phyloP scores from a whole-genome alignment of 2,797 vertebrate genomes.

The Masticophis lateralis region DNA sequence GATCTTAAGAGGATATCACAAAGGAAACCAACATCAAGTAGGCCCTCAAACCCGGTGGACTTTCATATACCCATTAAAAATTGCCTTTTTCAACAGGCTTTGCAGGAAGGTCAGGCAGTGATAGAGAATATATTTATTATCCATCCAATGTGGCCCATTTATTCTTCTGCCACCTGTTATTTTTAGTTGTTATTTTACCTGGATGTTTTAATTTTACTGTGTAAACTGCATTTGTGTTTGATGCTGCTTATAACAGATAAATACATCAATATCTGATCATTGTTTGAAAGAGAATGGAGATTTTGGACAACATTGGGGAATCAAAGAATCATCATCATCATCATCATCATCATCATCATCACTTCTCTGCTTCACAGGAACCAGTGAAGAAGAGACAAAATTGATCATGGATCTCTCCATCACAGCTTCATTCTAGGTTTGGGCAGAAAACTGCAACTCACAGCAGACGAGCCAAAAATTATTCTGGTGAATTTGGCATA shows the following conservation, averaged over 20 bases:
- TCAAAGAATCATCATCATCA: not conserved
- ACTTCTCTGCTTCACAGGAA: not conserved
- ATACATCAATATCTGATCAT: not conserved
- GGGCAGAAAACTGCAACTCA: not conserved
- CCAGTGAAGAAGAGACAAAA: not conserved
- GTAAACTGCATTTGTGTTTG: not conserved
- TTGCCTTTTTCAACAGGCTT: not conserved
- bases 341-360: too few species aligned
- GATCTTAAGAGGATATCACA: not conserved
- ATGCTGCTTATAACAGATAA: not conserved
- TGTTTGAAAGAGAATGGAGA: not conserved
- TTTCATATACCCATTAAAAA: not conserved
- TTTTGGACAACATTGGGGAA: not conserved
- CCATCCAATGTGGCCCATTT: not conserved
- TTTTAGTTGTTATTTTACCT: not conserved
- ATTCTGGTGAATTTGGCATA: not conserved
- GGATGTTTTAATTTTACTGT: not conserved
- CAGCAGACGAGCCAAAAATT: not conserved
- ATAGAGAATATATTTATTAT: not conserved
- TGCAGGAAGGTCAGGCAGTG: not conserved
- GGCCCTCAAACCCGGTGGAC: not conserved
- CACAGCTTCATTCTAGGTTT: not conserved
- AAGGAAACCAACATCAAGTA: not conserved
- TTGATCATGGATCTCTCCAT: not conserved
- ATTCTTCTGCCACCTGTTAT: not conserved